Evolutionary conservation across 2,797 vertebrate species (phyloP), one percentile per base, ranked within the genome.

Genomic region (Anguilla obscura): DNA sequence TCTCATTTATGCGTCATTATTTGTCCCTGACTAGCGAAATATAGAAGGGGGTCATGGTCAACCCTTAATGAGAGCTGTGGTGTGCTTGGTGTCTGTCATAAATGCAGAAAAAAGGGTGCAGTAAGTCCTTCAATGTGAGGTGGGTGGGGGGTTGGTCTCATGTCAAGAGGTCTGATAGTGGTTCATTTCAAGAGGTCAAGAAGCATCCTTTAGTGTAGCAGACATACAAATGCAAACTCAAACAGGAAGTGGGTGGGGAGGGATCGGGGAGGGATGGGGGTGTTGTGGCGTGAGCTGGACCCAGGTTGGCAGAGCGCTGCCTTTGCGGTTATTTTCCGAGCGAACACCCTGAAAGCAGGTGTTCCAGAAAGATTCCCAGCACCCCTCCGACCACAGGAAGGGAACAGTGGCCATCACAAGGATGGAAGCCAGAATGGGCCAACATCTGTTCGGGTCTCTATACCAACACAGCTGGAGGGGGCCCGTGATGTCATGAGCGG

Each of bases 401-500:
- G 86, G 87, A 88, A 86, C 89, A 87, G 87, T 89, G 87, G 52
- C 88, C 87, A 82, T 89, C 79, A 14, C 80, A n/a, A 40, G 69
- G 83, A 36, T 45, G 85, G 87, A 5, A 18, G 74, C 83, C 84
- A 80, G 84, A 89, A 90, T 90, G 89, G 89, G 85, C 87, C 87
- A 91, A 92, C 93, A 93, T 93, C 92, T 93, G 93, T 88, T 92
- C 84, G 84, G 88, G 89, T 92, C 90, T 87, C 91, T 86, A 86
- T 90, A 69, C 89, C 86, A 83, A 87, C 90, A 88, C 93, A 94
- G 92, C 93, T 93, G 93, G 92, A 90, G 85, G 84, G 84, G 66
- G 83, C 52, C 60, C 85, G 90, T 92, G 91, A 93, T 93, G 92
- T 93, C 91, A 93, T 92, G 86, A 84, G 82, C 24, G 40, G 84